Base-by-base conservation (phyloP, 2,113 vertebrate genomes). In the Pygoscelis antarcticus region DNA sequence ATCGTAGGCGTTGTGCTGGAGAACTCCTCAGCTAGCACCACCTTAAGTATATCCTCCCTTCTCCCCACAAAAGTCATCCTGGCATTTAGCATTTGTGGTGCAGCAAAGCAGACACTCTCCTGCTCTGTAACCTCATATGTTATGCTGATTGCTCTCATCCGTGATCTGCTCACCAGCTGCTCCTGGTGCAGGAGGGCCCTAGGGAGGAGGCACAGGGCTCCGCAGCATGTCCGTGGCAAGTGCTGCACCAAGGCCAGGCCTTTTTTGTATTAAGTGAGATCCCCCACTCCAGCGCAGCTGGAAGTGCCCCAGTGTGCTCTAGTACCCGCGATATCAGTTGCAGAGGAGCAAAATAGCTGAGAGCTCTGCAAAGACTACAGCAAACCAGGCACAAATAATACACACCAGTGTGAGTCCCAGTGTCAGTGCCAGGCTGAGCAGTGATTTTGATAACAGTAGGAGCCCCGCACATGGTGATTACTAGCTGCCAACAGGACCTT, bases 91-190 rank as follows among this genome's bases (percentile, higher is more conserved):
- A 65, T 72, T 96, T 62, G 36, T 4, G 2, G 6, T 65, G 70
- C 87, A 93, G 91, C 66, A 80, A 87, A 69, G 74, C 89, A 93
- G 91, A 79, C 57, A 7, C 36, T 19, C 71, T 62, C 83, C 42
- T 72, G 44, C 40, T 96, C 75, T 88, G 62, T 83, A 92, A 74
- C 44, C 57, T 92, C 90, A 54, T 32, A 13, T 76, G 91, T 87
- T 88, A 10, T 0, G 0, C 44, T 94, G 78, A 70, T 69, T 90
- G 44, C 75, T 93, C 66, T 89, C 93, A 74, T 83, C 82, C 9
- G 4, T 46, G 93, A 54, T 93, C 95, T 96, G 92, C 75, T 91
- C 90, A 77, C 90, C 93, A 96, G 82, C 96, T 96, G 96, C 70
- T 96, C 58, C 90, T 80, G 40, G 16, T 55, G 74, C 62, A 80